Conservation (phyloP, 1,140 invertebrate genomes). For the Elymnias hypermnestra region DNA sequence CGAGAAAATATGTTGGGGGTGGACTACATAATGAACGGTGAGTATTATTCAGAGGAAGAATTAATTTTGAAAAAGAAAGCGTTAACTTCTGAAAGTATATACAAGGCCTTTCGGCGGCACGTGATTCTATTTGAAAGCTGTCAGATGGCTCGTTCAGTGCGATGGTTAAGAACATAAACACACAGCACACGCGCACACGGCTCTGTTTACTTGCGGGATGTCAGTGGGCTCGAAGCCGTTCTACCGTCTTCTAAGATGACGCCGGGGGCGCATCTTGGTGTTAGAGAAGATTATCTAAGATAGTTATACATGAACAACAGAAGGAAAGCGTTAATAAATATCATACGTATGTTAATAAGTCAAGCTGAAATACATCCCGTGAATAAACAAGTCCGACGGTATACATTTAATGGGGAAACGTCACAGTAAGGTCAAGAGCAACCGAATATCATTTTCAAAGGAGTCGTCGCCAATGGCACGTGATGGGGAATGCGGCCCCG, state of each 20-base stretch:
- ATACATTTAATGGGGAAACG: conserved; percentile 1
- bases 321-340: too few species aligned
- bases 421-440: background rate
- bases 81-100: conserved; percentile 1
- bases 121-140: conserved; percentile 38
- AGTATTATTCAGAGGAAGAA: too few species aligned
- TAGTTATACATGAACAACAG: too few species aligned
- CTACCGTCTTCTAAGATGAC: too few species aligned
- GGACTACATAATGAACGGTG: too few species aligned
- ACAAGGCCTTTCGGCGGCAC: conserved; percentile 27
- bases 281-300: too few species aligned
- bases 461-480: too few species aligned
- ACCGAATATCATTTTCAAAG: background rate
- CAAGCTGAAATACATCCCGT: background rate
- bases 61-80: background rate
- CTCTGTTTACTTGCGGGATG: conserved; percentile 32
- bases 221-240: background rate
- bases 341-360: too few species aligned
- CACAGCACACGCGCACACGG: conserved; percentile 46
- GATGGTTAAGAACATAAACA: conserved; percentile 52
- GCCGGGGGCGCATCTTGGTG: too few species aligned
- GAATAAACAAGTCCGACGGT: background rate
- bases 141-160: conserved; percentile 40
- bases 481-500: too few species aligned
- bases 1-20: too few species aligned